Conservation (phyloP, 92 coral and sea anemone species). For the Ricordea florida region DNA sequence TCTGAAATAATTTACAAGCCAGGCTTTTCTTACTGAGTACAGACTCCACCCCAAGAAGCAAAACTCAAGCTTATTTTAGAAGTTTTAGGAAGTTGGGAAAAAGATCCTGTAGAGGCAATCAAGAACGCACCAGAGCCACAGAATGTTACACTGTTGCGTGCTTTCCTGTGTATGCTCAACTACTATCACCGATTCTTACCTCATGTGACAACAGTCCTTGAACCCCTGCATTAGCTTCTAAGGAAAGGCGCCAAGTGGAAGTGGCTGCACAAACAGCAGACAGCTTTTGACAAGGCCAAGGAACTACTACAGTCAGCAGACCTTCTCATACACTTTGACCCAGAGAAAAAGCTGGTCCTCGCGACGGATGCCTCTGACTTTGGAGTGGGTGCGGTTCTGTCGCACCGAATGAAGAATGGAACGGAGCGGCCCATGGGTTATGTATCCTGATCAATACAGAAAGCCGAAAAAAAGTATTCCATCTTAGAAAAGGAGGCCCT, state of each 20-base stretch:
- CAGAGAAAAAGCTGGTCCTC: slow-evolving; percentile 14
- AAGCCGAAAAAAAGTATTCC: slow-evolving; percentile 45
- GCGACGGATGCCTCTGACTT: slow-evolving; percentile 46
- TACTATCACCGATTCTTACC: slow-evolving; percentile 33
- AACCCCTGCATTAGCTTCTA: slow-evolving; percentile 52
- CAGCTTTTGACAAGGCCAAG: slow-evolving; percentile 32
- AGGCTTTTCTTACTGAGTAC: too few species aligned
- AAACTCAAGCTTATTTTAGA: too few species aligned
- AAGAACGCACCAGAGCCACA: slow-evolving; percentile 41
- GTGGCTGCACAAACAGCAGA: slow-evolving; percentile 31
- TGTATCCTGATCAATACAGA: slow-evolving; percentile 30
- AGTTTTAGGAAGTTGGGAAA: too few species aligned
- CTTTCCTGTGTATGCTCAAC: slow-evolving; percentile 41
- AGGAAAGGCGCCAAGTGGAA: slow-evolving; percentile 14
- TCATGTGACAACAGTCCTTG: slow-evolving; percentile 31
- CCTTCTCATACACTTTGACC: slow-evolving; percentile 32
- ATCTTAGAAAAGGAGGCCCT: slow-evolving; percentile 51
- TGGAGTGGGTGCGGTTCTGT: slow-evolving; percentile 36
- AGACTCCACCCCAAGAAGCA: too few species aligned
- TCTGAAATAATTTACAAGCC: too few species aligned
- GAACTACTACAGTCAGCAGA: slow-evolving; percentile 51
- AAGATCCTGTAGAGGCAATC: slow-evolving; percentile 56
- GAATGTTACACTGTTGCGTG: slow-evolving; percentile 33
- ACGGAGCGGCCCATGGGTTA: slow-evolving; percentile 39
- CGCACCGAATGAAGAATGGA: slow-evolving; percentile 31